A percentile compares a stretch with the other conserved stretches of the same genome.
These are phyloP conservation scores for Dynastes hyllus DNA, from an alignment of 2,888 invertebrate genomes.

Conservation along the genomic window DNA sequence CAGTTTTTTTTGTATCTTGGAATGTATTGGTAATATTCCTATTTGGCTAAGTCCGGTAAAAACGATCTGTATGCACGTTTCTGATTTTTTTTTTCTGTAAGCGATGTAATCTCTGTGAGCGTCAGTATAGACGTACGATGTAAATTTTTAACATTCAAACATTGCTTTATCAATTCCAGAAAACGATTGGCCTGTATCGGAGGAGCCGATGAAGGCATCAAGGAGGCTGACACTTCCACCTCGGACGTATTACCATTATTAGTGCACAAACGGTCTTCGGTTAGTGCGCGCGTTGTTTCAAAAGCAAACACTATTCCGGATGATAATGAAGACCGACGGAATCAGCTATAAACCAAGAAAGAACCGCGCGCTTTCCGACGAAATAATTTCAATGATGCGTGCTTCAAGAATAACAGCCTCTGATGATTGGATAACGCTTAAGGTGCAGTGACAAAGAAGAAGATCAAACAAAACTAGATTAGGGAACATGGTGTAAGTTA, in stretches of 20 bases:
- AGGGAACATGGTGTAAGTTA: background rate
- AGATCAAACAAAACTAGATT: too few species aligned
- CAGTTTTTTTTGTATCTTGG: too few species aligned
- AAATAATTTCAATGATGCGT: too few species aligned
- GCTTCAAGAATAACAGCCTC: too few species aligned
- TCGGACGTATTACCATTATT: conserved; percentile 3
- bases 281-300: conserved; percentile 13
- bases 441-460: too few species aligned
- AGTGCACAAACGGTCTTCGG: conserved; percentile 39
- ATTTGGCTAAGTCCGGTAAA: too few species aligned
- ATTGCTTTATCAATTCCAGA: conserved; percentile 49
- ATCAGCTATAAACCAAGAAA: background rate
- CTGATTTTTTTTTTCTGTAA: too few species aligned
- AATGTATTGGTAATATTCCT: too few species aligned
- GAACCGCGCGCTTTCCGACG: background rate
- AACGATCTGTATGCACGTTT: too few species aligned
- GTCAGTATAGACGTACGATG: too few species aligned
- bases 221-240: conserved; percentile 40
- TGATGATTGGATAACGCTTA: too few species aligned
- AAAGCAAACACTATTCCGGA: conserved; percentile 6
- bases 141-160: conserved; percentile 1
- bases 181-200: conserved; percentile 12
- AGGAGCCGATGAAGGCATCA: conserved; percentile 24
- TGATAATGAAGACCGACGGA: conserved; percentile 11
- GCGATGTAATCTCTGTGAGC: too few species aligned